A percentile compares a stretch with the other conserved stretches of the same genome.
phyloP scores from a whole-genome alignment of 2,113 vertebrate species.

The Rattus rattus region DNA sequence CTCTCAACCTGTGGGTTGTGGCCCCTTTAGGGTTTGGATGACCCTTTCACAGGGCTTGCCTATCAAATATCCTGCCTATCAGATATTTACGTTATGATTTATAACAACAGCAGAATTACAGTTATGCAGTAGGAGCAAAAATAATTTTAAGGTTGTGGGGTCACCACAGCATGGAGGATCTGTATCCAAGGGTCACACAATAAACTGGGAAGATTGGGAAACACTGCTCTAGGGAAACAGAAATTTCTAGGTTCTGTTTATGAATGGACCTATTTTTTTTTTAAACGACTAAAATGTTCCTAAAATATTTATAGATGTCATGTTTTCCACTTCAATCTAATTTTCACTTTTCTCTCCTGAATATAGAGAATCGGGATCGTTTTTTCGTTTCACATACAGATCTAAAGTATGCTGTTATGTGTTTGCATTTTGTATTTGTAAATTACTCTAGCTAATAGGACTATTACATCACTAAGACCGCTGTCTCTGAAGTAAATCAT shows the following conservation, averaged over 20 bases:
- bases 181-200: neutral
- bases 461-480: neutral
- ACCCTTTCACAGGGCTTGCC: neutral
- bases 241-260: conserved; percentile 12
- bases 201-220: neutral
- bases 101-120: neutral
- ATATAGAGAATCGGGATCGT: neutral
- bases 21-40: neutral
- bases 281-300: neutral
- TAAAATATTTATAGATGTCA: neutral
- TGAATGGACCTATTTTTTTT: neutral
- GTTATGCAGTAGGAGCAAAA: neutral
- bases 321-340: conserved; percentile 36
- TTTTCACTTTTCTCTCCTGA: neutral
- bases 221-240: neutral
- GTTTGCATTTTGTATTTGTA: conserved; percentile 3
- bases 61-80: neutral
- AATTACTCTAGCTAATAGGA: neutral
- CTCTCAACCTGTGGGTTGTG: neutral
- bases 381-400: neutral
- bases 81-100: neutral
- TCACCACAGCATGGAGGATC: neutral
- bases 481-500: neutral
- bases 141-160: neutral
- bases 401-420: neutral